Percentiles rank a stretch among this genome's conserved stretches.
Evolutionary conservation across 2,797 vertebrate genomes (phyloP).

Genomic region (Kryptopterus vitreolus): DNA sequence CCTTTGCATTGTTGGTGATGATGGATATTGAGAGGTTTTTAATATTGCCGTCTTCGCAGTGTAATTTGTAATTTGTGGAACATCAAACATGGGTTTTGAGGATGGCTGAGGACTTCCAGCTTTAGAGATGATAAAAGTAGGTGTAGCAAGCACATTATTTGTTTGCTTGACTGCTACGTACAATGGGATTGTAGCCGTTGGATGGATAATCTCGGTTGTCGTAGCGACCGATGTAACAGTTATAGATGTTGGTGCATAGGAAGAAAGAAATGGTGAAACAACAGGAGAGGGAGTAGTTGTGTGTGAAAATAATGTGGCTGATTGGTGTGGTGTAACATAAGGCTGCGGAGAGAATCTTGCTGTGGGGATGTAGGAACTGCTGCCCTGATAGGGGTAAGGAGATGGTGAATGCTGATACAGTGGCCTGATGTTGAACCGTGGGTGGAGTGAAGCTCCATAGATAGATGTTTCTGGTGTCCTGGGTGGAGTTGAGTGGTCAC

Average conservation of each 20-base stretch:
- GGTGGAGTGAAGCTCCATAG: slow-evolving; percentile 59
- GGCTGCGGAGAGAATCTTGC: slow-evolving; percentile 74
- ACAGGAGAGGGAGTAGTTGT: slow-evolving; percentile 39
- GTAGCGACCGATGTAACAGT: slow-evolving; percentile 46
- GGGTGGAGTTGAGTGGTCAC: slow-evolving; percentile 77
- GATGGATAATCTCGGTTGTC: slow-evolving; percentile 50
- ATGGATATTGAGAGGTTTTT: slow-evolving; percentile 65
- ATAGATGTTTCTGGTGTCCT: slow-evolving; percentile 67
- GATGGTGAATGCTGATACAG: slow-evolving; percentile 74
- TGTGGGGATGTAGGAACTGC: slow-evolving; percentile 68
- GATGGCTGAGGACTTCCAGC: slow-evolving; percentile 72
- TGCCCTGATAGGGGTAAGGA: slow-evolving; percentile 75
- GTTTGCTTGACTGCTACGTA: slow-evolving; percentile 46
- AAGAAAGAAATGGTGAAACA: slow-evolving; percentile 41
- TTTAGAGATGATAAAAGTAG: slow-evolving; percentile 67
- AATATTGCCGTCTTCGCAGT: slow-evolving; percentile 69
- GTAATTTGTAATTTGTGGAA: slow-evolving; percentile 78
- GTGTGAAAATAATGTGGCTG: slow-evolving; percentile 54
- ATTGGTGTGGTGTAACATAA: slow-evolving; percentile 55
- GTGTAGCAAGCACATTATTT: slow-evolving; percentile 51
- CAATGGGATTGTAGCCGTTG: slow-evolving; percentile 38
- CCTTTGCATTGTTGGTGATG: slow-evolving; percentile 52
- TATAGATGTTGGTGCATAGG: slow-evolving; percentile 41
- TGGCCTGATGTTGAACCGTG: slow-evolving; percentile 68
- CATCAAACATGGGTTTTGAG: slow-evolving; percentile 77